phyloP scores from a whole-genome alignment of 2,113 vertebrate genomes.

The Mesocricetus auratus region DNA sequence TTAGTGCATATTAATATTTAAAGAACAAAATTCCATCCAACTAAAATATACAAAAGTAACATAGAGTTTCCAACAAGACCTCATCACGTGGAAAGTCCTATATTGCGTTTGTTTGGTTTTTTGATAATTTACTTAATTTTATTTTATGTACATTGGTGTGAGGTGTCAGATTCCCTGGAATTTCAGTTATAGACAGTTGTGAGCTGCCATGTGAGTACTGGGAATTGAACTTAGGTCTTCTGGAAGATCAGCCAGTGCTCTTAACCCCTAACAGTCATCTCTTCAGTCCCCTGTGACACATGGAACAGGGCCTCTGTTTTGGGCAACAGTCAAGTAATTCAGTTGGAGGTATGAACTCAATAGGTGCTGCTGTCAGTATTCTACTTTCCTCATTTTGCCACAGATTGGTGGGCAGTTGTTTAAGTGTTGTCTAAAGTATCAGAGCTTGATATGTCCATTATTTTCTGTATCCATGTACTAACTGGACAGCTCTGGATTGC shows the following conservation, averaged over 20 bases:
- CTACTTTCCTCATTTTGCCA: background rate
- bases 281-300: background rate
- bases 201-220: background rate
- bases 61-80: background rate
- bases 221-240: background rate
- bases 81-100: background rate
- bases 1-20: background rate
- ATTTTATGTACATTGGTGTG: background rate
- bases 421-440: background rate
- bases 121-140: background rate
- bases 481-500: background rate
- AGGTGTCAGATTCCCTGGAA: background rate
- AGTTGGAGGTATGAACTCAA: background rate
- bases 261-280: background rate
- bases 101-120: background rate
- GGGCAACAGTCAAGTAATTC: background rate
- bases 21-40: background rate
- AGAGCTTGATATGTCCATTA: background rate
- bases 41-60: conserved; percentile 27
- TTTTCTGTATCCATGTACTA: background rate
- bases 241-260: background rate
- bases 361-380: background rate
- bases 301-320: background rate
- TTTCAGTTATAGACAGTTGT: background rate
- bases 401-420: background rate